These are phyloP conservation scores for Rhombomys opimus DNA, from an alignment of 2,113 vertebrate genomes.

Conservation along the genomic window DNA sequence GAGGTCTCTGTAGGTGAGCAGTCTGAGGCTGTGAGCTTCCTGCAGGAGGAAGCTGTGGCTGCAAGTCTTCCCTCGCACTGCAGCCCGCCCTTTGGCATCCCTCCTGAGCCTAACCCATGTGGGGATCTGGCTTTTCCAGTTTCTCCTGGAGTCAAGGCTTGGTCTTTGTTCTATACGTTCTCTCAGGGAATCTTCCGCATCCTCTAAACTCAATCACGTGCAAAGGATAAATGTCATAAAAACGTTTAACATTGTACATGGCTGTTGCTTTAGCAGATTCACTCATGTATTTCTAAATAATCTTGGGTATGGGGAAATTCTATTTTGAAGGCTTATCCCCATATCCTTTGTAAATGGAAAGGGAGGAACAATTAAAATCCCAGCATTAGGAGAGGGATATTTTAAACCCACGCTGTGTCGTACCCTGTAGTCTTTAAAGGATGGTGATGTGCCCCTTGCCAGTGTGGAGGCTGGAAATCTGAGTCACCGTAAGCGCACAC, in stretches of 20 bases:
- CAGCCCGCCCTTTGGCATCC: not conserved
- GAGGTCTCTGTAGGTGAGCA: not conserved
- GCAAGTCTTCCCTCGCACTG: not conserved
- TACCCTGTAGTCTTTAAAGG: not conserved
- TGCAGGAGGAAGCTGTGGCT: not conserved
- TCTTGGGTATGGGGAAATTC: not conserved
- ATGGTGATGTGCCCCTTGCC: not conserved
- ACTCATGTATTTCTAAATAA: not conserved
- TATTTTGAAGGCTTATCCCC: not conserved
- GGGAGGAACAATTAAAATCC: not conserved
- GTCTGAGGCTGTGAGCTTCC: not conserved
- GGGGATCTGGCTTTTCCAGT: not conserved
- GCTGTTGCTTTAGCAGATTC: not conserved
- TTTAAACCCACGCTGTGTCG: not conserved
- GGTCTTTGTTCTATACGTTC: not conserved
- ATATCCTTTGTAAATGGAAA: not conserved
- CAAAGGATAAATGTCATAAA: not conserved
- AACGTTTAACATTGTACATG: not conserved
- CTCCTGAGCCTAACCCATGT: not conserved
- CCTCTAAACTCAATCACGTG: not conserved
- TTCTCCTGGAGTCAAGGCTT: not conserved
- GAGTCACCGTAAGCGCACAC: not conserved
- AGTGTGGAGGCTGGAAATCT: not conserved
- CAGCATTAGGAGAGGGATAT: fast-evolving
- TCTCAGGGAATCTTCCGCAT: not conserved